Base-by-base conservation (phyloP, 1,140 invertebrate species). In the Brachionus sp. region DNA sequence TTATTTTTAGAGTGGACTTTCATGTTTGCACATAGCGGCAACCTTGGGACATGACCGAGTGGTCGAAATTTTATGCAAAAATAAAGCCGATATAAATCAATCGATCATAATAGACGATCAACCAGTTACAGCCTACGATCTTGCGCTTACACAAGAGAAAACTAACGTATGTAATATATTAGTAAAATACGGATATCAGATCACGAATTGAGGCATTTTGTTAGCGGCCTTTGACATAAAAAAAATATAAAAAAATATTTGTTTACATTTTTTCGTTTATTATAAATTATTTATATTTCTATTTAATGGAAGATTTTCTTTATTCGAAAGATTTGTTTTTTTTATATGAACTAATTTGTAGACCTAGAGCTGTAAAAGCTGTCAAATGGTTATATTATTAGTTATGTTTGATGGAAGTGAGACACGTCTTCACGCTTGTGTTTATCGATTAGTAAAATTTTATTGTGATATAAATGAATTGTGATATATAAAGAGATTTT, bases 41-140 rank as follows among this genome's bases (percentile, higher is more conserved):
- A 77, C 53, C 12, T 9, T 84, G 46, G 83, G 83, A 16, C 83
- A 84, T 68, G 83, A 42, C 19, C 46, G 66, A 33, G 62, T 77
- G 13, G 73, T 77, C 16, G 35, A 57, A 77, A 62, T 77, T 25
- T 68, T 84, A 46, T 77, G 70, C 66, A 57, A 64, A 66, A 77
- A 84, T 44, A 64, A 64, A 75, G 68, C 68, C 66, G 68, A 83
- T 64, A 75, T 83, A 13, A 83, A 83, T 75, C 80, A 83, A 57
- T 68, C 80, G 2, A 83, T 83, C 16, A 66, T 68, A 83, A 57
- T 84, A 33, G 46, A 77, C 12, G 83, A 77, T 29, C 46, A 84
- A 23, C 50, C 50, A 35, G 70, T 84, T 4, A 84, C 70, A 35
- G 83, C 83, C 13, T 84, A 64, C 19, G 70, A 84, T 64, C 25